Evolutionary conservation across 2,888 invertebrate species (phyloP).

Genomic region (Nowickia ferox): DNA sequence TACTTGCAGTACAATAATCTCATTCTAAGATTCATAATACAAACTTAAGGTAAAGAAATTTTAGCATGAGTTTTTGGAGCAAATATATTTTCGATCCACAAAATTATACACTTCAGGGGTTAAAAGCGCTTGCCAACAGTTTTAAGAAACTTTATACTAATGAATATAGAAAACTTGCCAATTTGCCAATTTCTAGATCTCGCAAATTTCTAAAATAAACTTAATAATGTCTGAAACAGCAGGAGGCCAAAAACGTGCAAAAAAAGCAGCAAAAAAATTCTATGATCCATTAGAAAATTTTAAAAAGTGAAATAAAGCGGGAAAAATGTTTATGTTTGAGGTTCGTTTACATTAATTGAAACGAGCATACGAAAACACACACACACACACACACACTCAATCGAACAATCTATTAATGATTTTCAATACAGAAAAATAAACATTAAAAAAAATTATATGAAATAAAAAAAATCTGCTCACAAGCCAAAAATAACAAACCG

Average conservation of each 20-base stretch:
- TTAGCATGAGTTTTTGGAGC: too few species aligned
- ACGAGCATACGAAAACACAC: neutral
- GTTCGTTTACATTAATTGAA: conserved; percentile 50
- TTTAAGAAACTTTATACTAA: too few species aligned
- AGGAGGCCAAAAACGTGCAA: conserved; percentile 39
- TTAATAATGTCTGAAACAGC: conserved; percentile 27
- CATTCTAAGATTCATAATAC: too few species aligned
- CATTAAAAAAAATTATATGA: neutral
- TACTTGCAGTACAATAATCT: too few species aligned
- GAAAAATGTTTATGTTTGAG: conserved; percentile 44
- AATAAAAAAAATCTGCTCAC: conserved; percentile 2
- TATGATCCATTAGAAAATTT: conserved; percentile 4
- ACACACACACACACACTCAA: neutral
- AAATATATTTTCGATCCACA: too few species aligned
- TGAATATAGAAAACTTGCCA: neutral
- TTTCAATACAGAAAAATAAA: conserved; percentile 38
- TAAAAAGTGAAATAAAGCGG: conserved; percentile 35
- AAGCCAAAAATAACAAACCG: conserved; percentile 60
- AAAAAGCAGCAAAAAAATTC: neutral
- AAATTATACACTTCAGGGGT: too few species aligned
- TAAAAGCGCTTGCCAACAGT: too few species aligned
- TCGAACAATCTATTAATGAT: conserved; percentile 44
- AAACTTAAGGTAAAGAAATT: too few species aligned
- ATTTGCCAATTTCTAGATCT: neutral
- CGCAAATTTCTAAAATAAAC: neutral